phyloP scores from a whole-genome alignment of 2,888 invertebrate genomes.

The Microctonus aethiopoides region DNA sequence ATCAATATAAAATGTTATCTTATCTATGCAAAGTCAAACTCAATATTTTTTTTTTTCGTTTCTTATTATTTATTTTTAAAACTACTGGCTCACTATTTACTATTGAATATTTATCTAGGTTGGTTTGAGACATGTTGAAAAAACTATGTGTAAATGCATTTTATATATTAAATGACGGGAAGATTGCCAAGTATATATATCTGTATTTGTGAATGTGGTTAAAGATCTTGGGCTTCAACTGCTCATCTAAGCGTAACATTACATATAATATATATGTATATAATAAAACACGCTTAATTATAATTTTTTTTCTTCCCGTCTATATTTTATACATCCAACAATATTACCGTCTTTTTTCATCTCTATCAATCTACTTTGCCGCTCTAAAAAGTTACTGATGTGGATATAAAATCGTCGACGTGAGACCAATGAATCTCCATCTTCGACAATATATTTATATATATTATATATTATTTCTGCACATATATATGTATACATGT shows the following conservation, averaged over 20 bases:
- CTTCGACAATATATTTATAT: conserved; percentile 33
- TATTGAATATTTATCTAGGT: conserved; percentile 15
- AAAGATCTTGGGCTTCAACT: conserved; percentile 30
- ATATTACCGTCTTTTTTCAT: conserved; percentile 48
- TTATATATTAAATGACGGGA: background rate
- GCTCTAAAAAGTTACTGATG: conserved; percentile 61
- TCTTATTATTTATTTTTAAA: background rate
- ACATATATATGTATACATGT: background rate
- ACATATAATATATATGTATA: conserved; percentile 15
- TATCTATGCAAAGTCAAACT: background rate
- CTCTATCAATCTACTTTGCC: conserved; percentile 38
- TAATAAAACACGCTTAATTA: conserved; percentile 43
- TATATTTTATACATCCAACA: conserved; percentile 40
- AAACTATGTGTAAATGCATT: background rate
- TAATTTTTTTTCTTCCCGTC: conserved; percentile 45
- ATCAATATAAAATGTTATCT: background rate
- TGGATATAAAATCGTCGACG: conserved; percentile 48
- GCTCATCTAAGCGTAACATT: conserved; percentile 41
- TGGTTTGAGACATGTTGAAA: background rate
- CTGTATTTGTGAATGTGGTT: background rate
- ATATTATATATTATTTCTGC: conserved; percentile 33
- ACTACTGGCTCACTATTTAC: background rate
- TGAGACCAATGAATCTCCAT: conserved; percentile 46
- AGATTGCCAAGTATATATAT: conserved; percentile 12
- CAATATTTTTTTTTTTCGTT: no score